These are phyloP conservation scores for Crematogaster levior DNA, from an alignment of 2,888 invertebrate species.

Conservation along the genomic window DNA sequence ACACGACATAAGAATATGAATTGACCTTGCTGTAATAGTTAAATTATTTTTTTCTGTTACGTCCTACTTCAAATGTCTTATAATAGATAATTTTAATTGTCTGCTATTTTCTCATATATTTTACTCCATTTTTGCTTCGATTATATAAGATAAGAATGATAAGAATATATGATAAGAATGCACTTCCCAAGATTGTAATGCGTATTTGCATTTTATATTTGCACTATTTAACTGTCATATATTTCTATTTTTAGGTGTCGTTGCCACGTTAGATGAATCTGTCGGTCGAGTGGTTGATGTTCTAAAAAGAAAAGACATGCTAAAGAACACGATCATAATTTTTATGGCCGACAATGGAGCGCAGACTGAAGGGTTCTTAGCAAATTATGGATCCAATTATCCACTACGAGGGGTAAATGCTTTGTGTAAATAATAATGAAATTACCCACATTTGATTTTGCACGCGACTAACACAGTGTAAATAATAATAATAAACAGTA, in stretches of 20 bases:
- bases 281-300: conserved; percentile 87
- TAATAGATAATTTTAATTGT: not conserved
- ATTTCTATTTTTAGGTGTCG: conserved; percentile 86
- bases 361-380: conserved; percentile 85
- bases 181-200: not conserved
- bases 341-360: conserved; percentile 89
- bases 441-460: not conserved
- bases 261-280: conserved; percentile 88
- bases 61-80: not conserved
- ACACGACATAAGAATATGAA: too few species aligned
- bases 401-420: conserved; percentile 87
- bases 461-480: not conserved
- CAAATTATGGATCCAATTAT: conserved; percentile 88
- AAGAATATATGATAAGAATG: too few species aligned
- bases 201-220: not conserved
- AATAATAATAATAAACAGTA: not conserved
- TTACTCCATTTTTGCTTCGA: not conserved
- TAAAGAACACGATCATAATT: conserved; percentile 88
- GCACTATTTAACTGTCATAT: not conserved
- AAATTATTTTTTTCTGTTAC: not conserved
- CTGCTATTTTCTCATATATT: not conserved
- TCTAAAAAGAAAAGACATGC: conserved; percentile 85
- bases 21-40: too few species aligned
- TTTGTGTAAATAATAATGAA: not conserved
- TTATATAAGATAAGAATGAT: not conserved